Evolutionary conservation across 2,113 vertebrate species (phyloP).

Genomic region (Ictidomys tridecemlineatus): DNA sequence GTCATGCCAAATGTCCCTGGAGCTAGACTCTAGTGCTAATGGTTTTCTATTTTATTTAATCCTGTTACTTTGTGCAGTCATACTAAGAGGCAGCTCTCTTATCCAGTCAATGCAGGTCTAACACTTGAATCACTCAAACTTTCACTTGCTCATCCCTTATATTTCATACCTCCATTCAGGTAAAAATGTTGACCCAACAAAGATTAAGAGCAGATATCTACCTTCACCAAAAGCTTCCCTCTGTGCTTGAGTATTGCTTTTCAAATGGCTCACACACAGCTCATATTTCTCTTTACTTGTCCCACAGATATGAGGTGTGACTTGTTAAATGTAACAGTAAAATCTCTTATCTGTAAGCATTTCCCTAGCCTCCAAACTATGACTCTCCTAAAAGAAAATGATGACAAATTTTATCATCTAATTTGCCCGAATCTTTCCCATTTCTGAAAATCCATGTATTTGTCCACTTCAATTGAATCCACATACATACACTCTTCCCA

Average conservation of each 20-base stretch:
- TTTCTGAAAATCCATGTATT: background rate
- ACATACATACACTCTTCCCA: background rate
- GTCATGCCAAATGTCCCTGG: background rate
- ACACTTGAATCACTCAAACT: background rate
- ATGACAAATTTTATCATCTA: background rate
- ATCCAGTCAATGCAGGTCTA: background rate
- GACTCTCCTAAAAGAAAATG: background rate
- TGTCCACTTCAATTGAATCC: background rate
- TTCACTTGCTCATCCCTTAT: background rate
- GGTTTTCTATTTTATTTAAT: background rate
- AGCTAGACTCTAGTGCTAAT: background rate
- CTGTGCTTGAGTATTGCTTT: background rate
- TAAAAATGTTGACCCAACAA: background rate
- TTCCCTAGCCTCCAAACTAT: background rate
- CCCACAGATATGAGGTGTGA: background rate
- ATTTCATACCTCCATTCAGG: slow-evolving; percentile 5
- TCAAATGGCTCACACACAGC: background rate
- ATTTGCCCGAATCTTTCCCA: background rate
- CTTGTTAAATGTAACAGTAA: background rate
- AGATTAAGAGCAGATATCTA: background rate
- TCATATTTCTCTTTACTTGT: background rate
- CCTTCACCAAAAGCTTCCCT: background rate
- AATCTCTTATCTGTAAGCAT: background rate
- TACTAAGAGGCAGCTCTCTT: background rate
- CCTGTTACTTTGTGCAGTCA: background rate